Evolutionary conservation across 2,888 invertebrate species (phyloP).

Genomic region (Cephus runcator): DNA sequence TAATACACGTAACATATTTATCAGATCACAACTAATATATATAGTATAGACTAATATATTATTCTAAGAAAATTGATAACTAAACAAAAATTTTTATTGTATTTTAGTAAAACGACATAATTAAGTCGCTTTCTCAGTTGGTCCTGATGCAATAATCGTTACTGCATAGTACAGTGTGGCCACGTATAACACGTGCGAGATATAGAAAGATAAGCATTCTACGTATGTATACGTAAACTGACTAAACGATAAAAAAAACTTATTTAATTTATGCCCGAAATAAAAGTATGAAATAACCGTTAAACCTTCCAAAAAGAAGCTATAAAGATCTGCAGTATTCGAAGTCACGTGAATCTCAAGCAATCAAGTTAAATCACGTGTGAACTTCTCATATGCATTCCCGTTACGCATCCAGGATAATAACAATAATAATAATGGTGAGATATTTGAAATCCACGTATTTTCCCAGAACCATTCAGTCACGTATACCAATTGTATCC

Average conservation of each 20-base stretch:
- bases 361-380: background rate
- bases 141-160: no score
- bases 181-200: no score
- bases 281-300: background rate
- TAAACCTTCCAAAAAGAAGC: background rate
- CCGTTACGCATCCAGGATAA: background rate
- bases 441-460: background rate
- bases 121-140: no score
- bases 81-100: no score
- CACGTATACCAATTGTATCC: background rate
- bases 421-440: background rate
- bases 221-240: background rate
- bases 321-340: background rate
- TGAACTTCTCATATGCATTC: no score
- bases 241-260: background rate
- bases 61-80: no score
- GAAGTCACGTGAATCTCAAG: background rate
- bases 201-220: no score
- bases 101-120: no score
- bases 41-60: no score
- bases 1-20: no score
- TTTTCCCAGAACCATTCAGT: background rate
- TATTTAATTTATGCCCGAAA: background rate
- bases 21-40: no score
- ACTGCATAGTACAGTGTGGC: no score